Evolutionary conservation across 2,113 vertebrate species (phyloP).

Genomic region (Brachypodius melanocephalos): DNA sequence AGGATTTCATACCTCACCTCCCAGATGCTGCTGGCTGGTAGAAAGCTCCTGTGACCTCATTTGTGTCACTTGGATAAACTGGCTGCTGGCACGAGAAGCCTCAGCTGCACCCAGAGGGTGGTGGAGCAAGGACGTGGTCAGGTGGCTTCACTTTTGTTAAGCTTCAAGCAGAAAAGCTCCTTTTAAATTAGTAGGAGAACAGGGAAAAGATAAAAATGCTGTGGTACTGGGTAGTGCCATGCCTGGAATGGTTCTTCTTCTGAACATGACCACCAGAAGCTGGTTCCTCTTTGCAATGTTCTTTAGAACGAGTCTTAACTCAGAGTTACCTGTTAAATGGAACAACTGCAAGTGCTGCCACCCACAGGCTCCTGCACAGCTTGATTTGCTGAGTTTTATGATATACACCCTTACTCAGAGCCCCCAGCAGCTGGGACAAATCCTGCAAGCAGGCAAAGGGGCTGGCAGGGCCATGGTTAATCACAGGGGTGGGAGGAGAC

Average conservation of each 20-base stretch:
- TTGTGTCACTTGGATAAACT: constrained; percentile 26
- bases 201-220: background rate
- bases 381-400: background rate
- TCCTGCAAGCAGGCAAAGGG: background rate
- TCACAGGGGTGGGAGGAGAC: background rate
- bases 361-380: background rate
- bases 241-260: background rate
- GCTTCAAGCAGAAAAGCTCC: background rate
- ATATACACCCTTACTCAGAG: background rate
- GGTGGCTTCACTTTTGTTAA: background rate
- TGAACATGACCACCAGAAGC: background rate
- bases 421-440: background rate
- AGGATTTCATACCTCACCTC: background rate
- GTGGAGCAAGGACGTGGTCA: background rate
- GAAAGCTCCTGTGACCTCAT: background rate
- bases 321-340: background rate
- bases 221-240: background rate
- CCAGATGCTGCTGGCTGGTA: background rate
- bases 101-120: background rate
- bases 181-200: background rate
- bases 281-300: background rate
- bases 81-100: background rate
- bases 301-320: background rate
- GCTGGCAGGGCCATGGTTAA: background rate
- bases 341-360: background rate